Percentiles rank a stretch among this genome's conserved stretches.
Conservation (phyloP, 1,140 invertebrate species). For the Psilanteris sp. region DNA sequence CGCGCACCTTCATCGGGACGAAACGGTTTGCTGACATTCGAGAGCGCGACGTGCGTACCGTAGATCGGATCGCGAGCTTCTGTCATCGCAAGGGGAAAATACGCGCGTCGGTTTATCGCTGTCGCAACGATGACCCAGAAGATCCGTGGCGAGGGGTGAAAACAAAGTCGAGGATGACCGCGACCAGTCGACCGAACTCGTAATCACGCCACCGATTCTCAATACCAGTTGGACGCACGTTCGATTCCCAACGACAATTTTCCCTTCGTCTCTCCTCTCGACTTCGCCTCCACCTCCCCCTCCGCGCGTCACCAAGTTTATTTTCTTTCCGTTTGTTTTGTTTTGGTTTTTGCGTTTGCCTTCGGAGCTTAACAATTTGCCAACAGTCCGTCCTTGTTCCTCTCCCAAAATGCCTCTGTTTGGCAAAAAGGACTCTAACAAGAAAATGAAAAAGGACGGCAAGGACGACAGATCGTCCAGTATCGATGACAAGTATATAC, state of each 20-base stretch:
- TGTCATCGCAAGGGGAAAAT: neutral
- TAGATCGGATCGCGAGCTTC: neutral
- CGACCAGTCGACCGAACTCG: neutral
- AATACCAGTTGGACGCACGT: no score
- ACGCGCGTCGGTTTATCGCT: neutral
- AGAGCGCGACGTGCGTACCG: constrained; percentile 10
- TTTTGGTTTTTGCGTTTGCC: neutral
- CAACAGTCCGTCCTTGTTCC: neutral
- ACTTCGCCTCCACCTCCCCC: neutral
- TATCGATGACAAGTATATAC: constrained; percentile 93
- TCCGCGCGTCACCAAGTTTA: no score
- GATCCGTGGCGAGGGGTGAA: constrained; percentile 16
- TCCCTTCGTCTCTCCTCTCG: neutral
- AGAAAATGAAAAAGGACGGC: constrained; percentile 89
- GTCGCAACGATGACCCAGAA: constrained; percentile 32
- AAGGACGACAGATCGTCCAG: constrained; percentile 89
- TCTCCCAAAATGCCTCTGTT: constrained; percentile 46
- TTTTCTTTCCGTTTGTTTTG: neutral
- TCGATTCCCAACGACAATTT: constrained; percentile 1
- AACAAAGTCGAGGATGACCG: constrained; percentile 19
- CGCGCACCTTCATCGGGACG: constrained; percentile 12
- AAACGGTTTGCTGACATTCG: neutral
- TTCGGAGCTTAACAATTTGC: neutral
- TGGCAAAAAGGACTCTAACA: constrained; percentile 87
- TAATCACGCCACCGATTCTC: constrained; percentile 19